Evolutionary conservation across 2,113 vertebrate species (phyloP).

Genomic region (Oxyura jamaicensis): DNA sequence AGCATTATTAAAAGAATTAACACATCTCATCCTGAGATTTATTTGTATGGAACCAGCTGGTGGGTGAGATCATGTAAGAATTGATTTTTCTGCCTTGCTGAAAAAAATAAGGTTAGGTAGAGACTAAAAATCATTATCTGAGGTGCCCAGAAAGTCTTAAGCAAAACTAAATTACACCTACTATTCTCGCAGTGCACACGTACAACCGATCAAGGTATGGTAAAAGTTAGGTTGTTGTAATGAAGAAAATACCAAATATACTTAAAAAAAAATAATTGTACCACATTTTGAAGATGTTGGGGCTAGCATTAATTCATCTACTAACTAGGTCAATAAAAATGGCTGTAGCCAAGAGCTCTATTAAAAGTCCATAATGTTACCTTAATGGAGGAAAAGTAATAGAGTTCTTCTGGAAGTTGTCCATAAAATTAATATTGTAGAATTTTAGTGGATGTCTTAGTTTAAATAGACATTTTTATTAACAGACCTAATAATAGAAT

Average conservation of each 20-base stretch:
- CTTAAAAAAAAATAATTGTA: too few relatives aligned
- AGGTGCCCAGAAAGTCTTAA: background rate
- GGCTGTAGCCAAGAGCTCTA: slow-evolving; percentile 71
- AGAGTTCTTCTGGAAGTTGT: slow-evolving; percentile 76
- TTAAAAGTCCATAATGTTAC: slow-evolving; percentile 81
- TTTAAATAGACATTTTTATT: slow-evolving; percentile 76
- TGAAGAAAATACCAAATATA: background rate
- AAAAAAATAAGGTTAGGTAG: slow-evolving; percentile 22
- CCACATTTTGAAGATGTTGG: slow-evolving; percentile 39
- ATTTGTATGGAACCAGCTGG: slow-evolving; percentile 15
- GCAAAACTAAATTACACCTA: slow-evolving; percentile 32
- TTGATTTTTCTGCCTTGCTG: slow-evolving; percentile 39
- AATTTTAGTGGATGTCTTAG: slow-evolving; percentile 63
- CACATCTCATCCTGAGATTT: background rate
- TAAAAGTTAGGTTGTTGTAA: background rate
- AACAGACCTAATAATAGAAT: slow-evolving; percentile 75
- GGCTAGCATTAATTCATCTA: slow-evolving; percentile 72
- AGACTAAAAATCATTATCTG: slow-evolving; percentile 25
- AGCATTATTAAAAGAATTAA: slow-evolving; percentile 47
- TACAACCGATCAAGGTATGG: background rate
- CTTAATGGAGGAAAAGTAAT: slow-evolving; percentile 75
- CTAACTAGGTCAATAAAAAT: slow-evolving; percentile 80
- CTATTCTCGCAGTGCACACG: background rate
- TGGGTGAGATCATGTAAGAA: slow-evolving; percentile 43
- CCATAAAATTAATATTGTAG: slow-evolving; percentile 76